Evolutionary conservation across 2,888 invertebrate genomes (phyloP).

Genomic region (Lasius platythorax): DNA sequence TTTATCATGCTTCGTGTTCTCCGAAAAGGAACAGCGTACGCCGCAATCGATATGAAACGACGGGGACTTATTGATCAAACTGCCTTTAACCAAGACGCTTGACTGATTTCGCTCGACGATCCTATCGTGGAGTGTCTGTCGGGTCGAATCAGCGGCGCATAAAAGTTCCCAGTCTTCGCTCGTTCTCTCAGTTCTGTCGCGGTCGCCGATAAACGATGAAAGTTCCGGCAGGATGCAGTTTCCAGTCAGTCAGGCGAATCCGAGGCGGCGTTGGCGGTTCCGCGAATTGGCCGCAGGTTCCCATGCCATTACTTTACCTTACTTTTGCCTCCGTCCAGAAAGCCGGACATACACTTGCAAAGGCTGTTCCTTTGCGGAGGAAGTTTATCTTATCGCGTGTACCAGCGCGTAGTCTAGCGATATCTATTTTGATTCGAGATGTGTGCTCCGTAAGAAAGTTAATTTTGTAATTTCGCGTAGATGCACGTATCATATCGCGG

Average conservation of each 20-base stretch:
- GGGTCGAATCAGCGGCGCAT: slow-evolving; percentile 35
- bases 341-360: slow-evolving; percentile 70
- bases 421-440: background rate
- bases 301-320: slow-evolving; percentile 76
- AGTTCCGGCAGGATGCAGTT: slow-evolving; percentile 73
- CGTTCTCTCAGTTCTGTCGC: slow-evolving; percentile 36
- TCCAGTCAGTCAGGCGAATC: slow-evolving; percentile 73
- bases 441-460: background rate
- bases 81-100: slow-evolving; percentile 36
- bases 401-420: background rate
- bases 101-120: slow-evolving; percentile 50
- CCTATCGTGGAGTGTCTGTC: slow-evolving; percentile 19
- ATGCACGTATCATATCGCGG: background rate
- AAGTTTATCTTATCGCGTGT: slow-evolving; percentile 73
- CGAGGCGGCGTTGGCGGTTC: slow-evolving; percentile 61
- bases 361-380: slow-evolving; percentile 68
- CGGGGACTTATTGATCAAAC: slow-evolving; percentile 26
- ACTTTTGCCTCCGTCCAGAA: slow-evolving; percentile 76
- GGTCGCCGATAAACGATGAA: slow-evolving; percentile 70
- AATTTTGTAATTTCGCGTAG: background rate
- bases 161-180: slow-evolving; percentile 47
- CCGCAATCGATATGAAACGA: slow-evolving; percentile 32
- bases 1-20: slow-evolving; percentile 16
- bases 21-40: background rate
- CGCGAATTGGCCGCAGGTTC: slow-evolving; percentile 70